phyloP scores from a whole-genome alignment of 2,113 vertebrate genomes.

The Formicarius rufipectus region DNA sequence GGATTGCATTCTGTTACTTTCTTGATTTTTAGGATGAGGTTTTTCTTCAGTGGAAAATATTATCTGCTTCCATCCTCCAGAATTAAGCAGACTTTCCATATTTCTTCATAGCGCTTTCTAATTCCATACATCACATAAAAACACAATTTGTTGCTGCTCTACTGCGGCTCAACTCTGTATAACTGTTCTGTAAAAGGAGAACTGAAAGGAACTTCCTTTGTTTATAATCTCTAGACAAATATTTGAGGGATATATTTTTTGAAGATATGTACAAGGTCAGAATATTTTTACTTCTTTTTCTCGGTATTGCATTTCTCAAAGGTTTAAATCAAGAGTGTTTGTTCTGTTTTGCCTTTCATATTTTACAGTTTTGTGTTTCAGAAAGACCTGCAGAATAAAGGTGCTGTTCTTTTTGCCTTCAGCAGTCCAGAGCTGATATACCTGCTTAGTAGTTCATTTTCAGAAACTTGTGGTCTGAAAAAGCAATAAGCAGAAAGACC shows the following conservation, averaged over 20 bases:
- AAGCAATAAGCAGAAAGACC: conserved; percentile 21
- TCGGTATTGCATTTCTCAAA: not conserved
- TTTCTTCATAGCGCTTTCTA: not conserved
- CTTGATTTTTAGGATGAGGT: not conserved
- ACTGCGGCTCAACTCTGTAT: not conserved
- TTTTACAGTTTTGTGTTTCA: not conserved
- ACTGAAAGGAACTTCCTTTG: not conserved
- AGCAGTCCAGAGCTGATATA: not conserved
- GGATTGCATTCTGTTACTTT: not conserved
- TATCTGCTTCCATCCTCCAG: not conserved
- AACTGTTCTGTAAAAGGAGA: not conserved
- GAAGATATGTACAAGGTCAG: not conserved
- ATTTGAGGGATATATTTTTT: not conserved
- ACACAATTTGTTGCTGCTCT: not conserved
- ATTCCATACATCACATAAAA: not conserved
- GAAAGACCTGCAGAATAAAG: not conserved
- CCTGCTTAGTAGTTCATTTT: conserved; percentile 13
- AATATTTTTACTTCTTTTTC: not conserved
- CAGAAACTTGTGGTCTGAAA: conserved; percentile 13
- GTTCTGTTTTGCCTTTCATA: conserved; percentile 17
- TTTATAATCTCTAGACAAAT: conserved; percentile 7
- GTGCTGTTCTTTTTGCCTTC: not conserved
- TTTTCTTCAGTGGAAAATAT: not conserved
- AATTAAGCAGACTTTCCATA: not conserved
- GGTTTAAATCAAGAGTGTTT: not conserved